phyloP scores from a whole-genome alignment of 2,113 vertebrate species.

The Anser cygnoides region DNA sequence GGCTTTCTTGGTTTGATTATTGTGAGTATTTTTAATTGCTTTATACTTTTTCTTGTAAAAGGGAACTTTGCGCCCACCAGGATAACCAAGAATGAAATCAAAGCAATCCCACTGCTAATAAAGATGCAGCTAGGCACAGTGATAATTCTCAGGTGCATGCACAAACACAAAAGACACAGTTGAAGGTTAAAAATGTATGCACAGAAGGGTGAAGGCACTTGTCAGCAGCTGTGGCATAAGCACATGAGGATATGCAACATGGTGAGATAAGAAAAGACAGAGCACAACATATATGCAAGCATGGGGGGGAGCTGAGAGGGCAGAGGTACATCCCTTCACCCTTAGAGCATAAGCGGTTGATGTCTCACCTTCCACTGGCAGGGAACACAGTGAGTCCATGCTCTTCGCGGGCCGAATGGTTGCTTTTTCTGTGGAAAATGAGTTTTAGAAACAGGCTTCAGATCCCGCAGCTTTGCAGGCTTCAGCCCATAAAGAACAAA shows the following conservation, averaged over 20 bases:
- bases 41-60: neutral
- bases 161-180: neutral
- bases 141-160: neutral
- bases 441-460: constrained; percentile 33
- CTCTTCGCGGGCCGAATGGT: constrained; percentile 93
- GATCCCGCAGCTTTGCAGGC: neutral
- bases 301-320: neutral
- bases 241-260: fast-evolving
- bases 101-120: neutral
- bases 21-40: neutral
- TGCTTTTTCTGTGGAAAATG: constrained; percentile 86
- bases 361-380: constrained; percentile 89
- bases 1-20: neutral
- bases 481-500: constrained; percentile 11
- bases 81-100: neutral
- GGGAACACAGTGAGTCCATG: constrained; percentile 95
- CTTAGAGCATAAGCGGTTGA: neutral
- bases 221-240: neutral
- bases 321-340: neutral
- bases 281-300: neutral
- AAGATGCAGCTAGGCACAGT: neutral
- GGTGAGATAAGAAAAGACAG: neutral
- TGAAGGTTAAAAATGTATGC: neutral
- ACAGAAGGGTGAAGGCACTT: neutral
- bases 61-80: neutral